Evolutionary conservation across 2,113 vertebrate genomes (phyloP).

Genomic region (Motacilla tschutschensis): DNA sequence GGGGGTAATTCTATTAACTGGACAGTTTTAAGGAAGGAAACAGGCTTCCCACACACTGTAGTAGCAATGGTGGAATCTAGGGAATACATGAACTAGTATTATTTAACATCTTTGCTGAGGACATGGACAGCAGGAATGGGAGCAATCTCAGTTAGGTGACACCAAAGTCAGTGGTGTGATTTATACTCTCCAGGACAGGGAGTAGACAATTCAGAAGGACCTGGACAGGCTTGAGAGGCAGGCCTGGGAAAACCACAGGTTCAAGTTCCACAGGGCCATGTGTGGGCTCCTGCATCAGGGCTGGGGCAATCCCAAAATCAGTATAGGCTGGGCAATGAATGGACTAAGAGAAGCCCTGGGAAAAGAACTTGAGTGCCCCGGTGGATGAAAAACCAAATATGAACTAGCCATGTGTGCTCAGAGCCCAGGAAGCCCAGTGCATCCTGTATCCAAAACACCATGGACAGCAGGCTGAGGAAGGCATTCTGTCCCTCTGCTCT

Average conservation of each 20-base stretch:
- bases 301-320: fast-evolving
- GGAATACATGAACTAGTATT: neutral
- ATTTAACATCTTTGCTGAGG: neutral
- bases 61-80: neutral
- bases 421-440: neutral
- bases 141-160: neutral
- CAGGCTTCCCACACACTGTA: neutral
- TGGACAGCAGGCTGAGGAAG: fast-evolving
- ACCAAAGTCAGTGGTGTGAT: neutral
- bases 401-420: neutral
- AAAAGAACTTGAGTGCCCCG: neutral
- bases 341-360: neutral
- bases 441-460: neutral
- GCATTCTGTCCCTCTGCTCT: neutral
- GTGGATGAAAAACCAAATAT: neutral
- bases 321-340: neutral
- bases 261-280: neutral
- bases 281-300: neutral
- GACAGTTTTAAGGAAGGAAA: neutral
- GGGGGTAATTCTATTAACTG: neutral
- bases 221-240: neutral
- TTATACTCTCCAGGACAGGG: neutral
- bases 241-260: neutral
- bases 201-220: neutral
- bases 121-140: neutral